Evolutionary conservation across 64 coral and sea anemone genomes (phyloP), one percentile per base, ranked within the genome.

Genomic region (Montipora capricornis): DNA sequence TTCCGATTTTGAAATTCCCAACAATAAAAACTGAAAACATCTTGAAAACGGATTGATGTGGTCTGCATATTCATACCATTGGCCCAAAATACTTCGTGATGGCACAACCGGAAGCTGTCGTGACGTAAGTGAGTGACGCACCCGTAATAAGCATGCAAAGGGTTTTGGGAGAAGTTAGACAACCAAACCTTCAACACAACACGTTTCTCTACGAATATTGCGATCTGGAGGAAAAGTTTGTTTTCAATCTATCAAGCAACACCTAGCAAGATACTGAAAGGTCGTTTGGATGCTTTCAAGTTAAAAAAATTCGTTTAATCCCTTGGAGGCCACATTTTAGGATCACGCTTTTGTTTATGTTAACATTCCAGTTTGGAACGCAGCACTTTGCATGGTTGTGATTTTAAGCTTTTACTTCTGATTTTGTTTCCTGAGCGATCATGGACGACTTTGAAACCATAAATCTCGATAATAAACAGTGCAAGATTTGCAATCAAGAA

Each of bases 401-500:
- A 37, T 2, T 37, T 37, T 37, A 2, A 2, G 52, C 10, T 55
- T 55, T 55, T 55, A 1, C 10, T 55, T 55, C 10, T 51, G 80
- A 44, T 61, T 26, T 51, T 15, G 20, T 55, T 55, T 5, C 52
- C 37, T 37, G 37, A 37, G 37, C 2, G 49, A 17, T 13, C 80
- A 95, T 95, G 93, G 76, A 74, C 44, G 92, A 82, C 15, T 97
- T 97, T 79, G 95, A 91, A 70, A 97, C 91, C 5, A 97, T 97
- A 55, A 97, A 80, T 47, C 90, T 97, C 44, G 92, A 97, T 8
- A 94, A 64, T 51, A 81, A 94, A 87, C 52, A 55, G 29, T 97
- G 95, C 58, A 92, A 97, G 79, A 97, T 97, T 19, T 97, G 95
- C 45, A 90, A 88, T 5, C 95, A 97, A 87, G 92, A 97, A 55